Conservation (phyloP, 2,797 vertebrate species). For the Heliangelus exortis region DNA sequence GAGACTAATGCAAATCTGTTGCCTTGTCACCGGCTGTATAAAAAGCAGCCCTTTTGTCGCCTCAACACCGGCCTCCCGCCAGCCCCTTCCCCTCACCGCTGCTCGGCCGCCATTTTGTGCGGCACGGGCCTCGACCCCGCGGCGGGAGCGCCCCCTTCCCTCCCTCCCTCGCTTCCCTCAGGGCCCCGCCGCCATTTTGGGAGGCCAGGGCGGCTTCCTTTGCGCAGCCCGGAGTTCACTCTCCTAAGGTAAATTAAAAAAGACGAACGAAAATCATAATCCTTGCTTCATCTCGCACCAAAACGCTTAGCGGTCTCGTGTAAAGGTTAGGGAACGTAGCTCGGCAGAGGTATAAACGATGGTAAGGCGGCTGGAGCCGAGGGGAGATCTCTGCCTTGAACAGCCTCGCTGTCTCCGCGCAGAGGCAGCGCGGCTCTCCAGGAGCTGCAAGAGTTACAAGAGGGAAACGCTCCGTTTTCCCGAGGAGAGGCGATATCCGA, state of each 20-base stretch:
- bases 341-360: not conserved
- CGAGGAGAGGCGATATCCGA: rapidly evolving
- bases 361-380: not conserved
- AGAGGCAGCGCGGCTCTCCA: no score
- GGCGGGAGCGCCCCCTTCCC: no score
- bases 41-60: not conserved
- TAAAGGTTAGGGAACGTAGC: not conserved
- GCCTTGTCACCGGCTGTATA: not conserved
- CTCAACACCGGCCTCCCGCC: rapidly evolving
- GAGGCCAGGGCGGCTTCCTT: rapidly evolving
- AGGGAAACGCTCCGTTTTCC: rapidly evolving
- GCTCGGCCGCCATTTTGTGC: not conserved
- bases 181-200: not conserved
- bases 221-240: rapidly evolving
- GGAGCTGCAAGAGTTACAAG: rapidly evolving
- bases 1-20: not conserved
- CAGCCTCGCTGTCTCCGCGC: rapidly evolving
- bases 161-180: no score
- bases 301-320: not conserved
- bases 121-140: rapidly evolving
- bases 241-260: not conserved
- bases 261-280: not conserved
- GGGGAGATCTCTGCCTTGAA: not conserved
- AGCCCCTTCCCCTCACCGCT: no score
- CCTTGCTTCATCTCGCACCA: not conserved